A percentile compares a stretch with the other conserved stretches of the same genome.
These are phyloP conservation scores for Orbicella faveolata DNA, from an alignment of 64 coral and sea anemone species.

Conservation along the genomic window DNA sequence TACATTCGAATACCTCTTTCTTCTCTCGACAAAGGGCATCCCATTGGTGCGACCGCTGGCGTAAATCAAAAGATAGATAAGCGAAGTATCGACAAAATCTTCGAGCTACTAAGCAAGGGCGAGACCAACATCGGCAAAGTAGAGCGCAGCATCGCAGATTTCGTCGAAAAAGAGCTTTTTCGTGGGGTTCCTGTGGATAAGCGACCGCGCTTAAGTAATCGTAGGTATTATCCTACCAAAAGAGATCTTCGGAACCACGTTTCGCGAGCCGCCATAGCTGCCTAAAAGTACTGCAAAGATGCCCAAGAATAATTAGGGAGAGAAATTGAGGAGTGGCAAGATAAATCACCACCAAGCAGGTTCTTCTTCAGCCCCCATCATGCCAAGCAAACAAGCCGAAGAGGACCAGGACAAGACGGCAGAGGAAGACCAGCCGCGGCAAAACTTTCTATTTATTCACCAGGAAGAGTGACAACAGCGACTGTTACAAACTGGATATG, in stretches of 20 bases:
- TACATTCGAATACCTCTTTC: slow-evolving; percentile 2
- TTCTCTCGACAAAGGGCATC: slow-evolving; percentile 14
- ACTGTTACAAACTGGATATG: slow-evolving; percentile 21
- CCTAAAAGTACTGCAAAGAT: slow-evolving; percentile 9
- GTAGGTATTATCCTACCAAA: slow-evolving; percentile 27
- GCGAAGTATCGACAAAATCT: slow-evolving; percentile 19
- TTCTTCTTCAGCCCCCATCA: not conserved
- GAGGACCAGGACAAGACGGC: not conserved
- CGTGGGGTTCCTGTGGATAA: not conserved
- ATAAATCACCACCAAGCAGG: not conserved
- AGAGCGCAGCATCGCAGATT: slow-evolving; percentile 4
- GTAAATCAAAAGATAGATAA: slow-evolving; percentile 50
- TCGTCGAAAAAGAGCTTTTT: slow-evolving; percentile 43
- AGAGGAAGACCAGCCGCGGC: not conserved
- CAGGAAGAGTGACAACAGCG: slow-evolving; percentile 53
- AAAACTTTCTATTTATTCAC: slow-evolving; percentile 54
- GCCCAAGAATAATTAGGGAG: slow-evolving; percentile 43
- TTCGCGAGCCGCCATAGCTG: slow-evolving; percentile 27
- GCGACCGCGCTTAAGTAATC: not conserved
- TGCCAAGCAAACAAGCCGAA: not conserved
- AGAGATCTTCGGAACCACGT: slow-evolving; percentile 56
- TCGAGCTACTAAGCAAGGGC: slow-evolving; percentile 31
- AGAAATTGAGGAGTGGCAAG: slow-evolving; percentile 38
- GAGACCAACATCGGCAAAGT: slow-evolving; percentile 31
- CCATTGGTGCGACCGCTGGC: slow-evolving; percentile 12